phyloP scores from a whole-genome alignment of 2,113 vertebrate genomes.

The Brachirus orientalis region DNA sequence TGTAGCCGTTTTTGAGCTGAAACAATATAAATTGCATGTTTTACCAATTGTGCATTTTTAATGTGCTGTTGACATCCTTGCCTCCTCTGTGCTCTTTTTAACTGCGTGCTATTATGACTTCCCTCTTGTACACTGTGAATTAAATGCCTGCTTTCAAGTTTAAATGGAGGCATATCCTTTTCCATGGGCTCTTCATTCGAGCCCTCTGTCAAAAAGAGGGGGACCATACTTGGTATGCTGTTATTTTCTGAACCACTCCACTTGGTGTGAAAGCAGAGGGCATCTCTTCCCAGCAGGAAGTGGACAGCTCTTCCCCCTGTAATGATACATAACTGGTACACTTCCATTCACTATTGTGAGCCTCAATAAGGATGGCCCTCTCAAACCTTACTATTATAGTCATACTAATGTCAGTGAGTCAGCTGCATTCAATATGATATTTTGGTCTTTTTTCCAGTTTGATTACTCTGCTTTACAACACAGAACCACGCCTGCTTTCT shows the following conservation, averaged over 20 bases:
- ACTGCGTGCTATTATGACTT: slow-evolving; percentile 58
- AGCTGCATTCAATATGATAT: slow-evolving; percentile 82
- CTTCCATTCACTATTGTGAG: slow-evolving; percentile 87
- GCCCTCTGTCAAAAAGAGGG: slow-evolving; percentile 65
- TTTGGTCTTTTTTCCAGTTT: slow-evolving; percentile 67
- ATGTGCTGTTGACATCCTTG: slow-evolving; percentile 54
- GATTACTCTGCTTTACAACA: slow-evolving; percentile 70
- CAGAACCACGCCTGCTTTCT: slow-evolving; percentile 46
- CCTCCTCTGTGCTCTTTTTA: slow-evolving; percentile 50
- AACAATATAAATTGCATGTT: slow-evolving; percentile 60
- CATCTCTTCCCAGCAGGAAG: slow-evolving; percentile 80
- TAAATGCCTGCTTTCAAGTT: slow-evolving; percentile 74
- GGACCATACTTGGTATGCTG: slow-evolving; percentile 72
- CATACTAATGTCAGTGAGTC: slow-evolving; percentile 90
- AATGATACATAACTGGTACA: slow-evolving; percentile 85
- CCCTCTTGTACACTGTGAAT: slow-evolving; percentile 56
- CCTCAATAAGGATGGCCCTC: slow-evolving; percentile 84
- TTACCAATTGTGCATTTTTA: slow-evolving; percentile 49
- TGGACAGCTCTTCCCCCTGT: slow-evolving; percentile 72
- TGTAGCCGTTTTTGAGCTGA: neutral
- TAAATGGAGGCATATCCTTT: slow-evolving; percentile 74
- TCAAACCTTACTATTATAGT: slow-evolving; percentile 89
- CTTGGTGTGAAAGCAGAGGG: slow-evolving; percentile 80
- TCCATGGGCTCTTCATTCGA: slow-evolving; percentile 57
- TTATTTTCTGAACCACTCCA: slow-evolving; percentile 79